Evolutionary conservation across 2,113 vertebrate species (phyloP).

Genomic region (Patagioenas fasciata): DNA sequence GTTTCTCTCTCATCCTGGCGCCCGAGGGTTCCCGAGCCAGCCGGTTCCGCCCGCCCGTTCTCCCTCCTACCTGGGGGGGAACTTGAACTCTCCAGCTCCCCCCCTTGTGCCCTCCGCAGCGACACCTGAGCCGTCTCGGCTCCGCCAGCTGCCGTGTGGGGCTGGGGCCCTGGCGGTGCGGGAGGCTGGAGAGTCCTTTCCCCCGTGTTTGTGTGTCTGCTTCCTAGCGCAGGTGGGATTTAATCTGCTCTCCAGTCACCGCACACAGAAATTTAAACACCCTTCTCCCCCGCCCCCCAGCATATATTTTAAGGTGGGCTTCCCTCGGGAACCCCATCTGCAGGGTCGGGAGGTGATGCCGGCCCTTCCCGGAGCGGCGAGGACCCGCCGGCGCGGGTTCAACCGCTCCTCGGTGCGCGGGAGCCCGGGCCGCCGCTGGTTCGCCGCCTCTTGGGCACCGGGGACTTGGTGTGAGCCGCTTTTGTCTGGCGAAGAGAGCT

Average conservation of each 20-base stretch:
- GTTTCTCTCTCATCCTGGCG: neutral
- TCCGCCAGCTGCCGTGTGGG: neutral
- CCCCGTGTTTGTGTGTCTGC: neutral
- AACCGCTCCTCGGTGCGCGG: neutral
- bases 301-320: neutral
- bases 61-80: neutral
- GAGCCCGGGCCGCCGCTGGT: neutral
- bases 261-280: neutral
- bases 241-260: neutral
- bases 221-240: constrained; percentile 5
- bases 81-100: neutral
- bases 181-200: neutral
- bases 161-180: neutral
- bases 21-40: neutral
- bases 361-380: neutral
- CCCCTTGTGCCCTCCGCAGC: neutral
- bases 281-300: neutral
- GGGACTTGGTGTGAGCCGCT: neutral
- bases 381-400: neutral
- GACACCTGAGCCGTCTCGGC: neutral
- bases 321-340: neutral
- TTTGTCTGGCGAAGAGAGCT: neutral
- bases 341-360: neutral
- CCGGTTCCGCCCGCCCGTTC: neutral
- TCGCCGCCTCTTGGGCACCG: neutral